Conservation (phyloP, 2,797 vertebrate species). For the Sebastolobus alascanus region DNA sequence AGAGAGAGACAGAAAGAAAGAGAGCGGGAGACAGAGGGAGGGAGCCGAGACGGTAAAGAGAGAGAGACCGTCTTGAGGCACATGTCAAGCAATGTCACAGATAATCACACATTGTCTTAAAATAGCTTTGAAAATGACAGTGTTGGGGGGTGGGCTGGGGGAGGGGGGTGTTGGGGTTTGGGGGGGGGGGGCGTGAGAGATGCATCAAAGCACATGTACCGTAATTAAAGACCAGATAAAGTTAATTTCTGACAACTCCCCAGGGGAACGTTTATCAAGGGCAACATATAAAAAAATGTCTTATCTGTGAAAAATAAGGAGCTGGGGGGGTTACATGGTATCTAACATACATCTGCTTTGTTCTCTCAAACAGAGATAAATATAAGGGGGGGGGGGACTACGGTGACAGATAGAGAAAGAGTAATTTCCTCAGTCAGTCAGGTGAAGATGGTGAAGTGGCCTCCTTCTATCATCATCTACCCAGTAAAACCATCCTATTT, state of each 20-base stretch:
- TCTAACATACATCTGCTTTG: slow-evolving; percentile 59
- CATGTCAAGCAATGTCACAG: slow-evolving; percentile 84
- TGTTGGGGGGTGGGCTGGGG: slow-evolving; percentile 44
- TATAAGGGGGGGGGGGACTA: slow-evolving; percentile 33
- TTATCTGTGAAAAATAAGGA: slow-evolving; percentile 55
- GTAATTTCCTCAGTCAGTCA: slow-evolving; percentile 62
- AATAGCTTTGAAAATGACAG: slow-evolving; percentile 84
- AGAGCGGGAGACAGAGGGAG: slow-evolving; percentile 55
- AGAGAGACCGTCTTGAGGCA: slow-evolving; percentile 79
- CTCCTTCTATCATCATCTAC: slow-evolving; percentile 53
- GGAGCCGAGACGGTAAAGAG: slow-evolving; percentile 60
- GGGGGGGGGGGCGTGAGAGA: slow-evolving; percentile 52
- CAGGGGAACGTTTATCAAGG: slow-evolving; percentile 74
- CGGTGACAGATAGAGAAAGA: slow-evolving; percentile 63
- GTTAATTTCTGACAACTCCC: slow-evolving; percentile 81
- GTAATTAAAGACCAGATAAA: slow-evolving; percentile 82
- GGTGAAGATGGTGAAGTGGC: slow-evolving; percentile 58
- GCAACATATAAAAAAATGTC: slow-evolving; percentile 60
- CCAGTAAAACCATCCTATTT: slow-evolving; percentile 67
- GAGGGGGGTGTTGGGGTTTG: slow-evolving; percentile 48
- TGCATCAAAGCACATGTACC: slow-evolving; percentile 71
- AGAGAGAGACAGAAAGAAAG: slow-evolving; percentile 74
- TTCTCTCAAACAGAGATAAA: slow-evolving; percentile 58
- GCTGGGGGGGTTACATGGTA: slow-evolving; percentile 24
- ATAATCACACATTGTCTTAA: slow-evolving; percentile 86